Base-by-base conservation (phyloP, 2,113 vertebrate genomes). In the Cervus canadensis region DNA sequence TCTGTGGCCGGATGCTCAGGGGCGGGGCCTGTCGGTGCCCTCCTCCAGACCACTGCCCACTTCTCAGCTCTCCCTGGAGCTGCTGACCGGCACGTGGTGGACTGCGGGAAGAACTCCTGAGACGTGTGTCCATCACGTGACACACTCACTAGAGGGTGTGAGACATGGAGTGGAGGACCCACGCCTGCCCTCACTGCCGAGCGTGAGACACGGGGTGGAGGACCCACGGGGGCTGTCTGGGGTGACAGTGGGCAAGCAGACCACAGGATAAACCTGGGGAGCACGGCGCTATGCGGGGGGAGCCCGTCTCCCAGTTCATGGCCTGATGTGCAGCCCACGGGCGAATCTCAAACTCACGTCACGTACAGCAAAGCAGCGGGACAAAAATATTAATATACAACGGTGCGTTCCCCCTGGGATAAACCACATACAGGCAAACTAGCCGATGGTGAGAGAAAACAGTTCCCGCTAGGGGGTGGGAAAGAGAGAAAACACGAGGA, bases 291-390 rank as follows among this genome's bases (percentile, higher is more conserved):
- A 2, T 45, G 40, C 1, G 4, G 76, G 76, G 48, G 14, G 45
- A 17, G 78, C 45, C 78, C 1, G 6, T 14, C 23, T 7, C 71
- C 67, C n/a, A 23, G 67, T 5, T 23, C 64, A 3, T 0, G 19
- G 50, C 43, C 43, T 3, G 5, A 3, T 7, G 23, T 0, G 2
- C 15, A 2, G 33, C 33, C 79, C 11, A 33, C 0, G 1, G 54
- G 2, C 0, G 2, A 2, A 17, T 7, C 48, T 21, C n/a, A 6
- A 14, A 14, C 19, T 1, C 57, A 2, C 4, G 1, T 0, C 23
- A 71, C 19, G 0, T 3, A 5, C 2, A 8, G 36, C 19, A 2
- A n/a, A n/a, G 36, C 36, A 14, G 21, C 0, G 0, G 15, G 81
- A 26, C 40, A 1, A 17, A 17, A 13, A 7, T 1, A 12, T 1